Evolutionary conservation across 1,140 invertebrate species (phyloP), one percentile per base, ranked within the genome.

Genomic region (Colletes gigas): DNA sequence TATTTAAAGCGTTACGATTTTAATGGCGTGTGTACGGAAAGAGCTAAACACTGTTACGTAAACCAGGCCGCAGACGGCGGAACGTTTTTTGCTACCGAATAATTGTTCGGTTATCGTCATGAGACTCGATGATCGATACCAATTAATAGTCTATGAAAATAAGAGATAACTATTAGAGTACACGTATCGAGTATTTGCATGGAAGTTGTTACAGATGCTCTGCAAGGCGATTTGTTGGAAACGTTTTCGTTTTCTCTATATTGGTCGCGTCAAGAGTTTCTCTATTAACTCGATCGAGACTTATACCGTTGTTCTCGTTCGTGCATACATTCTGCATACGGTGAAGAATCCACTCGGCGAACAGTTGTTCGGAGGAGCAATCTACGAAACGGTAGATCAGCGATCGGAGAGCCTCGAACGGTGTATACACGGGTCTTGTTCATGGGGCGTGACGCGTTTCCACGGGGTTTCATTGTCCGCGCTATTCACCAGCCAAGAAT

Each of bases 361-460:
- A 70, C 68, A 57, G 68, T 57, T 57, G 50, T 77, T 69, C 71
- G 65, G 30, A 63, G 72, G 47, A 60, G 59, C 75, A 55, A 81
- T 77, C 60, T 77, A 19, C 14, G 55, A 60, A 65, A 54, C 39
- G 60, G 7, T 41, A 39, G 55, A 82, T 79, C 79, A 44, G 39
- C 62, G 59, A 83, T 83, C 78, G 39, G 14, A 30, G 12, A 60
- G 57, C 30, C n/a, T 59, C 67, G 67, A 60, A 66, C 67, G 47
- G 52, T 57, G 57, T 52, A 15, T 54, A 39, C 50, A 52, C 44
- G 57, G 17, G 21, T 7, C 50, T 54, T 39, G 52, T 68, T 79
- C 57, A 74, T 10, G 52, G 68, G 76, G 76, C 81, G 85, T 85
- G 75, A 86, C 84, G 68, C 52, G 57, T 80, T 83, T 76, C 78